phyloP scores from a whole-genome alignment of 2,888 invertebrate genomes.

The Watsonalla cultraria region DNA sequence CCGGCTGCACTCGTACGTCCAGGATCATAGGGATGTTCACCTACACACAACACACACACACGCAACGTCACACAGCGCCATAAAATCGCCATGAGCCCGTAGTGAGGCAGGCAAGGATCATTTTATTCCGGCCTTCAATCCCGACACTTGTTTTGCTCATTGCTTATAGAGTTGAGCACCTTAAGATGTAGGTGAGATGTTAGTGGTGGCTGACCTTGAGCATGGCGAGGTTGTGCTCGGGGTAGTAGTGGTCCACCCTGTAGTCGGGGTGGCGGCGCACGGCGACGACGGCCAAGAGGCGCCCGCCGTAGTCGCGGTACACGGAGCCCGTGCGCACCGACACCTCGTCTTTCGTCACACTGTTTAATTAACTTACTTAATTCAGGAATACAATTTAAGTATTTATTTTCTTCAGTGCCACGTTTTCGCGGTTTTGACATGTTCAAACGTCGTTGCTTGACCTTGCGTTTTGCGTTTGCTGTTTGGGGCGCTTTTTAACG shows the following conservation, averaged over 20 bases:
- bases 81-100: too few species aligned
- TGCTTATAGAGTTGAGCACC: too few species aligned
- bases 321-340: slow-evolving; percentile 63
- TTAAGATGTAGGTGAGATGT: too few species aligned
- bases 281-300: slow-evolving; percentile 48
- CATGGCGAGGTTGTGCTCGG: slow-evolving; percentile 68
- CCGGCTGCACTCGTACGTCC: slow-evolving; percentile 44
- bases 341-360: slow-evolving; percentile 62
- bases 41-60: slow-evolving; percentile 25
- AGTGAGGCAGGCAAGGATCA: too few species aligned
- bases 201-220: slow-evolving; percentile 46
- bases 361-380: slow-evolving; percentile 18
- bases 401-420: too few species aligned
- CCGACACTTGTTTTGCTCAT: too few species aligned
- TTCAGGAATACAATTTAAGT: too few species aligned
- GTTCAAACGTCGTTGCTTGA: too few species aligned
- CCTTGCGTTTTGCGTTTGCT: too few species aligned
- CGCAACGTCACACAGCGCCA: background rate
- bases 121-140: too few species aligned
- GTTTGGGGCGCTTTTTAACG: too few species aligned
- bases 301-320: slow-evolving; percentile 64
- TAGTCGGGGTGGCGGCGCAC: slow-evolving; percentile 63
- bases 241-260: slow-evolving; percentile 64
- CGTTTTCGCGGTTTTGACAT: too few species aligned
- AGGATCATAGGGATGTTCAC: slow-evolving; percentile 47